Base-by-base conservation (phyloP, 1,140 invertebrate species). In the Drosophila rufa region DNA sequence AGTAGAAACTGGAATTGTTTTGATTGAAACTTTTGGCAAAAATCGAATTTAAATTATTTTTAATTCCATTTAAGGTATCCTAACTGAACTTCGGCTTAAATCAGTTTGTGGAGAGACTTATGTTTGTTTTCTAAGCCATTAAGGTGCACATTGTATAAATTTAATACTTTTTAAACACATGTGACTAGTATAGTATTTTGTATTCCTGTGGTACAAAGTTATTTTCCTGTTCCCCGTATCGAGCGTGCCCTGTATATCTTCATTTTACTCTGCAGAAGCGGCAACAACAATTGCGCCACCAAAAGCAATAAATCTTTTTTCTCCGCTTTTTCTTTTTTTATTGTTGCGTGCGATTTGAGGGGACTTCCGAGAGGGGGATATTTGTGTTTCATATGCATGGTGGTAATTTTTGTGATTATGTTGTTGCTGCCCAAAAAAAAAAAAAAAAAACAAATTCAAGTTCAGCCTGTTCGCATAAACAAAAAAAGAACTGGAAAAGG, bases 361-460 rank as follows among this genome's bases (percentile, higher is more conserved):
- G 71, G 58, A 69, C 42, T 70, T 45, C 61, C 61, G 47, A 67
- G 42, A 42, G 74, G 70, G 79, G 73, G 46, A 87, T 81, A 89
- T 90, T 89, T 90, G 85, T 81, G 84, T 89, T 90, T 89, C 85
- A 89, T 89, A 89, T 89, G 84, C 84, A 89, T 90, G 84, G 85
- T 80, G 77, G 84, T 89, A 89, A 89, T 89, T 84, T 86, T 84
- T 90, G 78, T 89, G 85, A 90, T 84, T 90, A 81, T 89, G 84
- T 84, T 89, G 84, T 80, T 80, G 67, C 56, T 68, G 74, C 53
- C 74, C 65, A 36, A 58, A 33, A 36, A 42, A 43, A 40, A 42
- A 36, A 25, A 46, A 62, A 22, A 57, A 65, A 60, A 59, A 56
- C 61, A 62, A 83, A 75, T 84, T 90, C 85, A 90, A 90, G 84